phyloP scores from a whole-genome alignment of 2,888 invertebrate species.

The Agrochola lychnidis region DNA sequence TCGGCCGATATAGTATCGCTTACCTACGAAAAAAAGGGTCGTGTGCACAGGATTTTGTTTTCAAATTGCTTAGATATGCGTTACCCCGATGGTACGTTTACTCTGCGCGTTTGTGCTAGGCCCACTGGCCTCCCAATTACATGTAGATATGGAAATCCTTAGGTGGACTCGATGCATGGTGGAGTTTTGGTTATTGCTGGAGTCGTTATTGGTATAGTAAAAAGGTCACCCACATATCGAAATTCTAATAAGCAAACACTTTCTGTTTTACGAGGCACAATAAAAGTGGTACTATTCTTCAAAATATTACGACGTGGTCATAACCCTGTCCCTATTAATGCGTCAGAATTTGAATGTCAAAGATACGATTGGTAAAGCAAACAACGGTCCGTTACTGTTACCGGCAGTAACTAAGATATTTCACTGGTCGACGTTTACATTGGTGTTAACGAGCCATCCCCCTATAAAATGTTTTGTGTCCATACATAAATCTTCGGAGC shows the following conservation, averaged over 20 bases:
- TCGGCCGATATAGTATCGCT: too few relatives aligned
- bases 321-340: conserved; percentile 71
- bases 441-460: conserved; percentile 88
- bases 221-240: conserved; percentile 4
- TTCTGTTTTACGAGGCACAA: conserved; percentile 42
- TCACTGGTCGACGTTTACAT: conserved; percentile 85
- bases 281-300: conserved; percentile 38
- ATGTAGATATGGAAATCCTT: neutral
- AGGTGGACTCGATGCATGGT: neutral
- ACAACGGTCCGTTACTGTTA: conserved; percentile 73
- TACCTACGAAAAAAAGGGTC: too few relatives aligned
- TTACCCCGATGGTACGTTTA: too few relatives aligned
- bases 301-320: conserved; percentile 46
- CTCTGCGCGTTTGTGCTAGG: neutral
- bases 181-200: neutral
- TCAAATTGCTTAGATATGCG: too few relatives aligned
- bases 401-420: conserved; percentile 76
- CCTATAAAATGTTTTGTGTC: conserved; percentile 86
- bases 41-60: too few relatives aligned
- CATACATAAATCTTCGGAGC: conserved; percentile 85
- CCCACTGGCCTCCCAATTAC: neutral
- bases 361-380: conserved; percentile 77
- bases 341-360: conserved; percentile 86
- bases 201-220: neutral
- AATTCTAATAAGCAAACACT: conserved; percentile 44